These are phyloP conservation scores for Caenorhabditis doughertyi DNA, from an alignment of 2,888 invertebrate genomes.

Conservation along the genomic window DNA sequence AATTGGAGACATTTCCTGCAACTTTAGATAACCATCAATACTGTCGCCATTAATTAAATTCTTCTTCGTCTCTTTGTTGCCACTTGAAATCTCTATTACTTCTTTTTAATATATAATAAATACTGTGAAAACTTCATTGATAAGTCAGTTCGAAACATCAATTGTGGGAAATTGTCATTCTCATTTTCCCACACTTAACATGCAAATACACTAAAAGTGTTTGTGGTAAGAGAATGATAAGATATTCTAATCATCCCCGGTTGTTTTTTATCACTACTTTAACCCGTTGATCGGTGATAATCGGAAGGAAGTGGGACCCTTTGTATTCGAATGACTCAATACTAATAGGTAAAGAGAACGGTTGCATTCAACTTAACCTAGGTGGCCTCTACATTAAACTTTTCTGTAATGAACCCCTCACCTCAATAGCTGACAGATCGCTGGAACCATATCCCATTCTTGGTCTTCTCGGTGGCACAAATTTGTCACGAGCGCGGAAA, in stretches of 20 bases:
- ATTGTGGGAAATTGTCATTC: background rate
- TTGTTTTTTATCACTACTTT: background rate
- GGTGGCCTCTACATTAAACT: background rate
- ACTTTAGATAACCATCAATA: constrained; percentile 44
- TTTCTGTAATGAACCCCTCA: background rate
- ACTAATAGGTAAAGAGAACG: no score
- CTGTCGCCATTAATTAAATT: constrained; percentile 33
- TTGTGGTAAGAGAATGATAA: constrained; percentile 7
- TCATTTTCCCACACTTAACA: constrained; percentile 28
- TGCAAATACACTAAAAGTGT: constrained; percentile 16
- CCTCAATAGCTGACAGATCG: constrained; percentile 57
- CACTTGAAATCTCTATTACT: no score
- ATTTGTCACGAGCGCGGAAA: constrained; percentile 27
- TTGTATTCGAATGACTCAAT: background rate
- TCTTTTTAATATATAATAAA: background rate
- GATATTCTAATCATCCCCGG: constrained; percentile 3
- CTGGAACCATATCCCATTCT: constrained; percentile 28
- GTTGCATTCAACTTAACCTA: no score
- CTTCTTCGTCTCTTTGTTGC: no score
- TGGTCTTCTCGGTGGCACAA: constrained; percentile 39
- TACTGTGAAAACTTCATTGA: background rate
- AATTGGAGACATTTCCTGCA: constrained; percentile 67
- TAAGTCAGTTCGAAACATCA: background rate
- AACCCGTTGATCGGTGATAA: no score
- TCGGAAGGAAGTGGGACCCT: no score